Evolutionary conservation across 2,113 vertebrate species (phyloP).

Genomic region (Anguilla japonica): DNA sequence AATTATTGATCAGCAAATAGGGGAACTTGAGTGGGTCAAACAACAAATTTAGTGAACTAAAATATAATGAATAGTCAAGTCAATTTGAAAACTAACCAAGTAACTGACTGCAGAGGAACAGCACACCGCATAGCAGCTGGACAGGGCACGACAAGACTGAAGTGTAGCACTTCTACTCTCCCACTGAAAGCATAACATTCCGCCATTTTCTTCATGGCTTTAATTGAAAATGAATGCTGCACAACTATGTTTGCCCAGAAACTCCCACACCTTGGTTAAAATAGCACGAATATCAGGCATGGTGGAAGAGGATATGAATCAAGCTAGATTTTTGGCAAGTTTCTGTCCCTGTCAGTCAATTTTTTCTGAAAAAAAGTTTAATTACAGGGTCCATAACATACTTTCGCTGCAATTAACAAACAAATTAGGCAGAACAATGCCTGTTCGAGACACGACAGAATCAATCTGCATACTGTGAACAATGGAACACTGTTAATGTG

Average conservation of each 20-base stretch:
- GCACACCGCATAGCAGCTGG: not conserved
- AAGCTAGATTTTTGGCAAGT: not conserved
- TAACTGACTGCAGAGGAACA: not conserved
- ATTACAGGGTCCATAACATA: not conserved
- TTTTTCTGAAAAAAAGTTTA: not conserved
- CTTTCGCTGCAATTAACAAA: not conserved
- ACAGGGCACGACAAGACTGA: not conserved
- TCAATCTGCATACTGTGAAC: not conserved
- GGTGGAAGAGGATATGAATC: not conserved
- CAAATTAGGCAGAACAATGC: not conserved
- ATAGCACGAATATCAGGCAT: not conserved
- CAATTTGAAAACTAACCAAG: no score
- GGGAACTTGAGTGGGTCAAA: not conserved
- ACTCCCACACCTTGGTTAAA: not conserved
- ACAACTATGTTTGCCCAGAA: not conserved
- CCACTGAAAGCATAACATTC: not conserved
- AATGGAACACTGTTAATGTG: no score
- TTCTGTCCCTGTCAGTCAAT: not conserved
- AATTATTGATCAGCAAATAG: not conserved
- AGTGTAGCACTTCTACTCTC: not conserved
- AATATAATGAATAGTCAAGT: slow-evolving; percentile 1
- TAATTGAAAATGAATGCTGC: slow-evolving; percentile 5
- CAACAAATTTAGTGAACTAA: not conserved
- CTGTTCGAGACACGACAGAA: not conserved
- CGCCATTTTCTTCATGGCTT: not conserved